Percentiles rank a stretch among this genome's conserved stretches.
phyloP scores from a whole-genome alignment of 2,113 vertebrate species.

The Corvus moneduloides region DNA sequence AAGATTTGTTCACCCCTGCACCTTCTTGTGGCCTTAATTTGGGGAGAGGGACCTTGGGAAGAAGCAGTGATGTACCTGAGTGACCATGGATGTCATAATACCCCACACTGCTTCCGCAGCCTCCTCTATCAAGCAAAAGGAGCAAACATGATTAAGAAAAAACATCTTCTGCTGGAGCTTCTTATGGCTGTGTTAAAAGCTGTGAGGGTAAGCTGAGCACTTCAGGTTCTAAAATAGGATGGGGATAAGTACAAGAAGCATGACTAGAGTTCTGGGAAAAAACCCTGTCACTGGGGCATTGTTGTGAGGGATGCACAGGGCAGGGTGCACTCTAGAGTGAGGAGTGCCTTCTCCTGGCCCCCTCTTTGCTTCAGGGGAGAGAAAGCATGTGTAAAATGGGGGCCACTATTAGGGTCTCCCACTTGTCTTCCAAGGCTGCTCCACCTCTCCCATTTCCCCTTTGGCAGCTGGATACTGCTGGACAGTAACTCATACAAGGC shows the following conservation, averaged over 20 bases:
- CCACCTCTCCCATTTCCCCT: not conserved
- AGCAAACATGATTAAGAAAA: not conserved
- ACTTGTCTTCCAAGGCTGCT: not conserved
- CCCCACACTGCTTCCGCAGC: not conserved
- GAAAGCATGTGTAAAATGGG: not conserved
- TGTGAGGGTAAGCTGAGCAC: not conserved
- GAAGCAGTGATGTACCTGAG: not conserved
- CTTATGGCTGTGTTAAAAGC: not conserved
- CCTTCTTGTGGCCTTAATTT: not conserved
- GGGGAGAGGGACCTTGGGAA: not conserved
- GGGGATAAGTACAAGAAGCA: not conserved
- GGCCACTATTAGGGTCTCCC: not conserved
- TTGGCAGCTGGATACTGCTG: not conserved
- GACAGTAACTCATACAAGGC: not conserved
- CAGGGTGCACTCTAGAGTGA: not conserved
- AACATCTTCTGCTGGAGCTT: not conserved
- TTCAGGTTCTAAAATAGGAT: not conserved
- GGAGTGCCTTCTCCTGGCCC: not conserved
- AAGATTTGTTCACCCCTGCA: not conserved
- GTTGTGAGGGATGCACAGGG: rapidly evolving
- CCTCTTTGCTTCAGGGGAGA: rapidly evolving
- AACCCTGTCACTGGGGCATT: rapidly evolving
- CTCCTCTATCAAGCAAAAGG: not conserved
- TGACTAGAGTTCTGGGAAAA: not conserved
- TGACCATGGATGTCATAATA: not conserved